Base-by-base conservation (phyloP, 2,797 vertebrate genomes). In the Neosalanx taihuensis region DNA sequence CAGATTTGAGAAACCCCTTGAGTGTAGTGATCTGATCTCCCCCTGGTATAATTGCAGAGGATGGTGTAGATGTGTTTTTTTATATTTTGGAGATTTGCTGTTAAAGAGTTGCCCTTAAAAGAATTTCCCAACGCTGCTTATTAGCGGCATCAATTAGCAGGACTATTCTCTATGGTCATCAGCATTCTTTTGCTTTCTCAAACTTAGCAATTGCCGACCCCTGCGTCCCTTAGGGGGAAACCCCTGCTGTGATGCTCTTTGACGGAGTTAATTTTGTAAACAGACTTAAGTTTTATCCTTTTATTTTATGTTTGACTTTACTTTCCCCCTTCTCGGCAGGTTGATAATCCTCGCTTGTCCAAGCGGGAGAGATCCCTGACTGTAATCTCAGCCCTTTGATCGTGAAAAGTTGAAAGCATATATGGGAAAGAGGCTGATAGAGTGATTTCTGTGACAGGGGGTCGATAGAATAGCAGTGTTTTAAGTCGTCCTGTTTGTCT, bases 401-500 rank as follows among this genome's bases (percentile, higher is more conserved):
- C 89, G 85, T 87, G 86, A 86, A 85, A 88, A 91, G 87, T 92
- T 91, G 89, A 91, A 92, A 92, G 89, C 86, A 87, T 88, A 85
- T 85, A 88, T 87, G 88, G 82, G 87, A 89, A 91, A 88, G 89
- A 83, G 88, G 84, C 84, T 88, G 89, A 90, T 89, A 87, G 90
- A 89, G 90, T 89, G 89, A 89, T 90, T 89, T 90, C 87, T 90
- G 90, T 88, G 88, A 90, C 90, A 89, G 89, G 80, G 84, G 86
- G 86, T 89, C 85, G 88, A 91, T 90, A 81, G 76, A 81, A 76
- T 78, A 88, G 83, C 88, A 78, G 81, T 84, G 89, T 89, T 90
- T 92, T 89, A 90, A 92, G 88, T 92, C 89, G 79, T 90, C 87
- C 85, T 92, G 90, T 92, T 92, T 92, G 90, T 91, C 87, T 92